Base-by-base conservation (phyloP, 2,797 vertebrate species). In the Gymnoscopelus microlampas region DNA sequence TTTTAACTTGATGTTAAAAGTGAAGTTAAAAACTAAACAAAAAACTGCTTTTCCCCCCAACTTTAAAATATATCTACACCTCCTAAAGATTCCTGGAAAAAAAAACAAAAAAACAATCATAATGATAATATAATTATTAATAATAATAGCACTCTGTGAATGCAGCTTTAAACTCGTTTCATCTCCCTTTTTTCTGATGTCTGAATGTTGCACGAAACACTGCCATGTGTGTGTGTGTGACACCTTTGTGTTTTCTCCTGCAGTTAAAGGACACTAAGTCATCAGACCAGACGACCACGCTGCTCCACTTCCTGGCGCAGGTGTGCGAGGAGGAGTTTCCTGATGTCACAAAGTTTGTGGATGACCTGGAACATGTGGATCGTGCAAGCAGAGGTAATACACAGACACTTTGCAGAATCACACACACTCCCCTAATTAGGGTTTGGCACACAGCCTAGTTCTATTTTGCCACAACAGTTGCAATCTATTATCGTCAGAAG, bases 241-340 rank as follows among this genome's bases (percentile, higher is more conserved):
- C 32, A 4, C 26, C 1, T 44, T 44, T 44, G 39, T 29, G 26
- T 19, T 24, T 0, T 60, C 66, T 44, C 69, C 1, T 68, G 50
- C 89, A 99, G 97, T 85, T 99, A 13, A 99, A 97, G 77, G 98
- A 99, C 85, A 98, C 96, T 0, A 99, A 97, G 80, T 98, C 97
- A 0, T 92, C 93, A 29, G 97, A 99, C 92, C 97, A 98, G 86
- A 96, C 94, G 89, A 96, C 93, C 66, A 99, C 98, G 0, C 87
- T 99, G 35, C 96, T 99, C 32, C 96, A 99, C 92, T 99, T 99
- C 86, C 90, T 99, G 35, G 95, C 94, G 13, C 94, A 96, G 87
- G 82, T 96, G 2, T 98, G 97, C 87, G 98, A 99, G 88, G 95
- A 96, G 75, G 95, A 93, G 39, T 95, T 95, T 78, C 94, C 95